These are phyloP conservation scores for Tringa solitaria DNA, from an alignment of 2,113 vertebrate species.

Conservation along the genomic window DNA sequence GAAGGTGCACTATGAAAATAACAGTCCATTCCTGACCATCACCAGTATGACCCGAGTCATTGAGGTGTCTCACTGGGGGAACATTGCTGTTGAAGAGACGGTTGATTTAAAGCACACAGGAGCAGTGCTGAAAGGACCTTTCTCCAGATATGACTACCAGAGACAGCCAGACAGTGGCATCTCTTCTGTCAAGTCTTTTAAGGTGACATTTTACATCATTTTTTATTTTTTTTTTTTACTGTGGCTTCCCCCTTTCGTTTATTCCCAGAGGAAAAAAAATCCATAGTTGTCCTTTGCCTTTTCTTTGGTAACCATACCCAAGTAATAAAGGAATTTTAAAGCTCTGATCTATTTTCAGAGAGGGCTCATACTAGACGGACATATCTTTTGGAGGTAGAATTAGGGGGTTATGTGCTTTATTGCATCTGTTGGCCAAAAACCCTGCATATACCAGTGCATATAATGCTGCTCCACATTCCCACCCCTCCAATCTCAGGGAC, in stretches of 20 bases:
- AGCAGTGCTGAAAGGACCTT: conserved; percentile 91
- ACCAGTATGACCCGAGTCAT: conserved; percentile 91
- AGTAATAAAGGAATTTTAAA: not conserved
- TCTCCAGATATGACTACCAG: conserved; percentile 98
- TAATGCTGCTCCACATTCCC: not conserved
- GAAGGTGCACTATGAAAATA: conserved; percentile 98
- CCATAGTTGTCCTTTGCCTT: not conserved
- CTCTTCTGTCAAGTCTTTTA: conserved; percentile 98
- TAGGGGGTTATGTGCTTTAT: not conserved
- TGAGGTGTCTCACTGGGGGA: conserved; percentile 98
- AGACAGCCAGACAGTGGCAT: conserved; percentile 97
- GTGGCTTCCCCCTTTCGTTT: not conserved
- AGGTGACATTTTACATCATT: conserved; percentile 69
- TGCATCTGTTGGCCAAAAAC: not conserved
- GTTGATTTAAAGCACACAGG: conserved; percentile 95
- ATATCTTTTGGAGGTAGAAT: not conserved
- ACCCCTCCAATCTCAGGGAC: not conserved
- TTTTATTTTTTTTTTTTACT: not conserved
- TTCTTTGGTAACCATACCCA: not conserved
- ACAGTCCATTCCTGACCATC: conserved; percentile 94
- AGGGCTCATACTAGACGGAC: not conserved
- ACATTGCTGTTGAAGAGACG: conserved; percentile 95
- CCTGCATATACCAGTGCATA: rapidly evolving
- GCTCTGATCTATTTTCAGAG: not conserved
- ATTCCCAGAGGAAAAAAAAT: not conserved